phyloP scores from a whole-genome alignment of 2,888 invertebrate genomes.

The Bugulina stolonifera region DNA sequence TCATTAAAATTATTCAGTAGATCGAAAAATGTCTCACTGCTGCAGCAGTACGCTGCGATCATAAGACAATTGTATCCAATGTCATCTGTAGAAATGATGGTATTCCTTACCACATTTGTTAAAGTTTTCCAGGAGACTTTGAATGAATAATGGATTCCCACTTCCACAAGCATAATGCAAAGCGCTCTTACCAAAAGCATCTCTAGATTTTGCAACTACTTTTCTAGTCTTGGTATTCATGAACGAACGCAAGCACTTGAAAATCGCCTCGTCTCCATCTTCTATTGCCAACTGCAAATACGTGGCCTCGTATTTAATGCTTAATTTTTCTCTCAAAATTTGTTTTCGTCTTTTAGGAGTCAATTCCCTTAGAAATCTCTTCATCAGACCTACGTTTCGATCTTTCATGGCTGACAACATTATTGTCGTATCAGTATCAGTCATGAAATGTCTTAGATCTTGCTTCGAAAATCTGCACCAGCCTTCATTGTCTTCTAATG shows the following conservation, averaged over 20 bases:
- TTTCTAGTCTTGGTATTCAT: neutral
- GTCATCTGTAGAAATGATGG: too few relatives aligned
- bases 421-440: neutral
- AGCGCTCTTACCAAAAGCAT: neutral
- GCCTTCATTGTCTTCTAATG: too few relatives aligned
- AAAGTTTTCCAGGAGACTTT: constrained; percentile 1
- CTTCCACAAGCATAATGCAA: neutral
- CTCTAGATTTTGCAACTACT: neutral
- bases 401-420: constrained; percentile 6
- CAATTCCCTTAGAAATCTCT: neutral
- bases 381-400: neutral
- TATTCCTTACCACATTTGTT: neutral
- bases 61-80: neutral
- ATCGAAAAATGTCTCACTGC: neutral
- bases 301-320: neutral
- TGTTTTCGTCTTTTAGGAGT: neutral
- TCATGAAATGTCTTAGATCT: too few relatives aligned
- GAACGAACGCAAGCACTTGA: neutral
- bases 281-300: constrained; percentile 3
- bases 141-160: neutral
- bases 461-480: too few relatives aligned
- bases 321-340: neutral
- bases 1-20: neutral
- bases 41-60: neutral
- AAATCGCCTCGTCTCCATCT: neutral